Base-by-base conservation (phyloP, 1,140 invertebrate genomes). In the Nixonia krombeini region DNA sequence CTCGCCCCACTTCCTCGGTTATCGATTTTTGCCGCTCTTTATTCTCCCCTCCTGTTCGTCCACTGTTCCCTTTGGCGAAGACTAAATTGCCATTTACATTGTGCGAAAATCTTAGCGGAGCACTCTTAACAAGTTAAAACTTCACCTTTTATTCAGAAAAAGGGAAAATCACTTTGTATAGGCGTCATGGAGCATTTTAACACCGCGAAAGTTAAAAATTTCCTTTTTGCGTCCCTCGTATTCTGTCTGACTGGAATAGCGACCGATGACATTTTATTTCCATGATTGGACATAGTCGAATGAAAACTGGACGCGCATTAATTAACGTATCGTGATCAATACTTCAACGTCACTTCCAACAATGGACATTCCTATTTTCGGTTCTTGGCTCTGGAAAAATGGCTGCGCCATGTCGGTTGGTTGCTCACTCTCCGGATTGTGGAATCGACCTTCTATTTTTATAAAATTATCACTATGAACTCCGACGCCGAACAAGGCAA, bases 61-160 rank as follows among this genome's bases (percentile, higher is more conserved):
- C 21, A 15, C 40, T 12, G 1, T 10, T 31, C 42, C 12, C 21
- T 47, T 47, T 25, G 18, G 26, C 41, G 16, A 12, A 29, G 47
- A 46, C 51, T 61, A 62, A 67, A 63, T 45, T 67, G 58, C 63
- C 63, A 53, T 65, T 62, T 55, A 67, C 57, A 63, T 63, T 62
- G 56, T 55, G 37, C 33, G 55, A 29, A 51, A 49, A 41, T 74
- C 73, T 76, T 75, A 49, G 57, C 41, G 38, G 40, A 50, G n/a
- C 45, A 40, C 50, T 66, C 61, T 69, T 70, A 73, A 79, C 67
- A 72, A 73, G 68, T 35, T 70, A 17, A 70, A 77, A 79, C 57
- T 71, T 75, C 55, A 52, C 29, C 35, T 53, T 61, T 70, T 69
- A 58, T 74, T 17, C 41, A 46, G 28, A 49, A 45, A 16, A 10